Conservation (phyloP, 1,140 invertebrate genomes). For the Drosophila repleta region DNA sequence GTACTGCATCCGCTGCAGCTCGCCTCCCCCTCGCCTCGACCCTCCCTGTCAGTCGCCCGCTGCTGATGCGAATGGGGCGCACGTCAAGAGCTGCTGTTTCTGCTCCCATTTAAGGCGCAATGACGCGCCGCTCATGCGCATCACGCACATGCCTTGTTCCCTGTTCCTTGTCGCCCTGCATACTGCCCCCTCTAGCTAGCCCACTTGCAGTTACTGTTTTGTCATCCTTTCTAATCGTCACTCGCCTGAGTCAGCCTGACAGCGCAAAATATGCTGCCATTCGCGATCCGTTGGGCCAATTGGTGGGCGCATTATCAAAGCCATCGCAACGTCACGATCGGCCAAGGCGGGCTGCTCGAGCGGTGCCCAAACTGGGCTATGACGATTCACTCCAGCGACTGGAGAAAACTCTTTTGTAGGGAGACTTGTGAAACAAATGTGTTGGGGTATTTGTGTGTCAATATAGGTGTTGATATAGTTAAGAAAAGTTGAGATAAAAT, state of each 20-base stretch:
- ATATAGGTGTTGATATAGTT: no score
- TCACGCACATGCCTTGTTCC: slow-evolving; percentile 63
- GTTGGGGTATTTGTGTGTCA: no score
- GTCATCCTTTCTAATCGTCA: slow-evolving; percentile 65
- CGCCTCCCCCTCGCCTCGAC: no score
- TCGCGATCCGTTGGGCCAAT: slow-evolving; percentile 59
- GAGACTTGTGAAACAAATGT: neutral
- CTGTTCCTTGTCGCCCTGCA: slow-evolving; percentile 11
- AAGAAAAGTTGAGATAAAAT: no score
- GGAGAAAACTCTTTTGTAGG: neutral
- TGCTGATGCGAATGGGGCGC: slow-evolving; percentile 30
- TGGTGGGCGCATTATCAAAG: slow-evolving; percentile 63
- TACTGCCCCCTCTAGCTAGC: neutral
- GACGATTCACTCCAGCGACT: neutral
- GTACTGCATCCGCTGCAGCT: slow-evolving; percentile 12
- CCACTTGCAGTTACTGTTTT: slow-evolving; percentile 18
- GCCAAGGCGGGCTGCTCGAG: slow-evolving; percentile 31
- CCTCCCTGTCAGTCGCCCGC: neutral
- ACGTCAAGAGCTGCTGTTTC: slow-evolving; percentile 42
- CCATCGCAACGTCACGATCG: slow-evolving; percentile 62
- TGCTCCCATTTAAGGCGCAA: slow-evolving; percentile 80
- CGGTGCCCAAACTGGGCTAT: slow-evolving; percentile 25
- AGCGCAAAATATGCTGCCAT: slow-evolving; percentile 37
- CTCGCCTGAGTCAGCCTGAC: slow-evolving; percentile 34
- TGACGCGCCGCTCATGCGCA: slow-evolving; percentile 78